Evolutionary conservation across 2,888 invertebrate species (phyloP), one percentile per base, ranked within the genome.

Genomic region (Lasioglossum villosulum): DNA sequence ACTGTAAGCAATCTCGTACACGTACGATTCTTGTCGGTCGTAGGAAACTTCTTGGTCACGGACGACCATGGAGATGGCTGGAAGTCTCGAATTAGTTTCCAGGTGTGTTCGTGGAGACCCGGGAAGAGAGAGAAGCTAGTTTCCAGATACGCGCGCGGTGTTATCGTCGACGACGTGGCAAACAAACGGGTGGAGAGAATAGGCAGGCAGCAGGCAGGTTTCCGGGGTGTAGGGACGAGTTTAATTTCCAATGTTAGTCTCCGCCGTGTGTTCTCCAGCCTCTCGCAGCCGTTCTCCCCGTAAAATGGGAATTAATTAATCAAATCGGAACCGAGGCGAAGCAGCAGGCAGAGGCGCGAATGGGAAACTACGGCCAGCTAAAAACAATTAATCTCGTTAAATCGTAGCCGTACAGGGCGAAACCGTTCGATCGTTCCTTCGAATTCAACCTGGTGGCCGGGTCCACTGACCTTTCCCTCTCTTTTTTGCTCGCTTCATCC

Each of bases 311-410:
- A 88, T 89, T 89, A 91, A 92, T 92, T 92, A 92, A 92, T 92
- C 90, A 90, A 91, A 91, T 82, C 79, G 77, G 71, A 88, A 90
- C 91, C 90, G 88, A 85, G 87, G 80, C 84, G 84, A 39, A 81
- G 78, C 76, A 72, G 70, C 80, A 78, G 82, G 89, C 78, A 56
- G 80, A 80, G 75, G 68, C 81, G 37, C 74, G 56, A 74, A 70
- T 37, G 45, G 68, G 78, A 75, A 80, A 78, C 74, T 27, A 59
- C n/a, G 66, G 39, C 70, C 73, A 89, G 87, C 90, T 89, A 89
- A 90, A 80, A 91, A 88, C 91, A 91, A 92, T 92, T 90, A 92
- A 92, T 92, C 91, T 92, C 89, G 86, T 86, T 87, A 89, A 83
- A 90, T 88, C 86, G 90, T 85, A 89, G 88, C 88, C 37, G 70